Percentiles rank a stretch among this genome's conserved stretches.
Evolutionary conservation across 2,113 vertebrate genomes (phyloP).

Genomic region (Pristiophorus japonicus): DNA sequence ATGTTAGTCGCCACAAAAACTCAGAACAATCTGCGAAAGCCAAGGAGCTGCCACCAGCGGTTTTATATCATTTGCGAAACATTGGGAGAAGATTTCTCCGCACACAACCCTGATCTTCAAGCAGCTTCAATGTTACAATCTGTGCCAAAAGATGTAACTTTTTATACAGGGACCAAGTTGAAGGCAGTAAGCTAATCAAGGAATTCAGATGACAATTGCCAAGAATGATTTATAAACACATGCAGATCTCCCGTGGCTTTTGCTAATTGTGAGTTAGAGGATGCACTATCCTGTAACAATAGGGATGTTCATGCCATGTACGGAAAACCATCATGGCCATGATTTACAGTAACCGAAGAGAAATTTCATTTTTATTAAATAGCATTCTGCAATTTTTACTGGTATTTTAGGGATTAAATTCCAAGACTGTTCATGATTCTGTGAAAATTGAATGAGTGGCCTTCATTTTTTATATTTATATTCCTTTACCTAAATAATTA

Average conservation of each 20-base stretch:
- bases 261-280: background rate
- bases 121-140: background rate
- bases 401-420: background rate
- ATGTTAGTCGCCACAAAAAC: background rate
- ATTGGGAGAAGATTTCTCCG: background rate
- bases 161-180: background rate
- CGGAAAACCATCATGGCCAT: background rate
- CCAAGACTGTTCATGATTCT: background rate
- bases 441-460: background rate
- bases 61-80: background rate
- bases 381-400: background rate
- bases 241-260: background rate
- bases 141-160: conserved; percentile 10
- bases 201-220: background rate
- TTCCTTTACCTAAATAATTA: no score
- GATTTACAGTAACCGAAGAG: background rate
- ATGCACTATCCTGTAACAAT: background rate
- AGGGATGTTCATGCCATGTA: background rate
- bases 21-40: no score
- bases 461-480: no score
- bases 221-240: background rate
- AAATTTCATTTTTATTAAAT: background rate
- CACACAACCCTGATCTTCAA: background rate
- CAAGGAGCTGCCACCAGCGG: no score
- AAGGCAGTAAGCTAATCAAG: background rate